Base-by-base conservation (phyloP, 2,797 vertebrate species). In the Cuculus canorus region DNA sequence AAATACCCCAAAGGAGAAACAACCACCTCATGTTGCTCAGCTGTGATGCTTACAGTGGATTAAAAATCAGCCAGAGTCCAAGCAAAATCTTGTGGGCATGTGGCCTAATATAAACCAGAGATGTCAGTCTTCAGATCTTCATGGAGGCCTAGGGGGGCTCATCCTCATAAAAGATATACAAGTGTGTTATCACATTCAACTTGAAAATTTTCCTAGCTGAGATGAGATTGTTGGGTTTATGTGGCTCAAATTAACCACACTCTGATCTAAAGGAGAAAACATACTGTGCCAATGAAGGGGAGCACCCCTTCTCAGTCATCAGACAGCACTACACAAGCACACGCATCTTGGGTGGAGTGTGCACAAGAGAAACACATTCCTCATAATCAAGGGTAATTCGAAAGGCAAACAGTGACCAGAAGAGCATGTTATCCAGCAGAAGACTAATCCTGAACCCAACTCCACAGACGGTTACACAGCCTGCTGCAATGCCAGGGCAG, bases 401-500 rank as follows among this genome's bases (percentile, higher is more conserved):
- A 97, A 97, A 98, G 97, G 97, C 97, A 98, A 98, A 97, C 97
- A 97, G 97, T 97, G 97, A 98, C 96, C 95, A 95, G 95, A 96
- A 95, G 95, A 96, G 96, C 95, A 94, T 88, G 86, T 93, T 96
- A 97, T 97, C 97, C 97, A 98, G 97, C 95, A 97, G 98, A 98
- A 98, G 96, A 97, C 97, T 98, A 98, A 98, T 97, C 97, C 98
- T 94, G 97, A 97, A 97, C 97, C 97, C 97, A 97, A 43, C 96
- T 97, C 96, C 97, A 97, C 98, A 98, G 98, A 98, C 97, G 92
- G 97, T 95, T 95, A 97, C 96, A 97, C 97, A 98, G 98, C 95
- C 98, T 98, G 97, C 97, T 97, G 96, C 97, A 98, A 96, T 97
- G 98, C 97, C 97, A 97, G 98, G 98, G 98, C 97, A 98, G 98